phyloP scores from a whole-genome alignment of 2,113 vertebrate genomes.

The Pseudorasbora parva region DNA sequence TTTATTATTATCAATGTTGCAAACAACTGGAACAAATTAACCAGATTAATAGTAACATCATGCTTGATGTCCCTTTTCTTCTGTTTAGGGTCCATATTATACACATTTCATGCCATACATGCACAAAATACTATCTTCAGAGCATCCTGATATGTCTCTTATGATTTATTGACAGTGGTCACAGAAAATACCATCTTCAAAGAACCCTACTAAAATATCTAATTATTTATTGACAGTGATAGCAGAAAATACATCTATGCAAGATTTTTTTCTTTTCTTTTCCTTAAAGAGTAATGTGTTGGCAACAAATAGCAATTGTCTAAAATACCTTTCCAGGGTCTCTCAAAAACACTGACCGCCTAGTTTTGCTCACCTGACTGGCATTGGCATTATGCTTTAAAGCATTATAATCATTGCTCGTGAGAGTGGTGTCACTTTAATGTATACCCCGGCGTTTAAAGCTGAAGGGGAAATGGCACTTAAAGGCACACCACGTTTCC shows the following conservation, averaged over 20 bases:
- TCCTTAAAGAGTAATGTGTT: conserved; percentile 74
- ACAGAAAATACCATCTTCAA: conserved; percentile 50
- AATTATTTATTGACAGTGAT: conserved; percentile 63
- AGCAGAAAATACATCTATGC: conserved; percentile 61
- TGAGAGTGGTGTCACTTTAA: conserved; percentile 68
- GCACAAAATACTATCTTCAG: neutral
- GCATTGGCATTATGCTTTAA: conserved; percentile 65
- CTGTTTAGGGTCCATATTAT: neutral
- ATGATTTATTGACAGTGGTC: conserved; percentile 63
- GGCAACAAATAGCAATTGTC: conserved; percentile 76
- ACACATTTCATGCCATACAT: neutral
- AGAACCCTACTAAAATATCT: conserved; percentile 61
- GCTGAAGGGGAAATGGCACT: conserved; percentile 65
- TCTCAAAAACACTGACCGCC: conserved; percentile 71
- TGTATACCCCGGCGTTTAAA: conserved; percentile 74
- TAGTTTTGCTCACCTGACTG: conserved; percentile 71
- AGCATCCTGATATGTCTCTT: conserved; percentile 60
- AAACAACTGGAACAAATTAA: no score
- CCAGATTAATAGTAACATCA: neutral
- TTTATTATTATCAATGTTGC: neutral
- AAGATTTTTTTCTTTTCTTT: conserved; percentile 68
- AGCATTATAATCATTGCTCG: conserved; percentile 63
- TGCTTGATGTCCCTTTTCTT: neutral
- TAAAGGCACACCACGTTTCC: conserved; percentile 54
- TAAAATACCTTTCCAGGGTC: conserved; percentile 72